phyloP scores from a whole-genome alignment of 2,888 invertebrate genomes.

The Cynaeus angustus region DNA sequence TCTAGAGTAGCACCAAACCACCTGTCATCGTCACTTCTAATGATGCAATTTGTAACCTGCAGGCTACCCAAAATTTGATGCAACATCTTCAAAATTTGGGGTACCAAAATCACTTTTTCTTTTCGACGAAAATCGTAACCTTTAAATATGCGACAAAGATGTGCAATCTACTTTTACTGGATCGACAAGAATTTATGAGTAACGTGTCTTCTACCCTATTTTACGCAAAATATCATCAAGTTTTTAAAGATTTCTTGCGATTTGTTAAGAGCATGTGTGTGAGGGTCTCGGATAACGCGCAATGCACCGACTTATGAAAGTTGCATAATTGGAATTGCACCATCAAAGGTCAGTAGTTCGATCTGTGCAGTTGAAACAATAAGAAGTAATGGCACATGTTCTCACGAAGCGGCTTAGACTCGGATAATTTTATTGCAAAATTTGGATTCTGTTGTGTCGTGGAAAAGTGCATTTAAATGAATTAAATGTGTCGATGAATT shows the following conservation, averaged over 20 bases:
- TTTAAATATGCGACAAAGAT: conserved; percentile 17
- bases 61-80: neutral
- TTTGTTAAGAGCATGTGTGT: conserved; percentile 14
- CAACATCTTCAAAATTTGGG: conserved; percentile 13
- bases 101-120: conserved; percentile 6
- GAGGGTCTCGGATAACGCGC: conserved; percentile 7
- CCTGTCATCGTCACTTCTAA: conserved; percentile 27
- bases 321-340: conserved; percentile 55
- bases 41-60: conserved; percentile 21
- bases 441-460: conserved; percentile 44
- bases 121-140: neutral
- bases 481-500: no score
- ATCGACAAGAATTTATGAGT: conserved; percentile 5
- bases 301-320: conserved; percentile 29
- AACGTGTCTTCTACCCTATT: neutral
- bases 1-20: conserved; percentile 21
- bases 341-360: conserved; percentile 68
- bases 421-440: conserved; percentile 58
- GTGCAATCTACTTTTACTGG: conserved; percentile 28
- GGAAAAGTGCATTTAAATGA: neutral
- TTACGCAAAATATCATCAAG: conserved; percentile 3
- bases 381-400: conserved; percentile 60
- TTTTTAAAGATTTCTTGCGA: conserved; percentile 7
- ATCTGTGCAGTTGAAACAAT: conserved; percentile 61
- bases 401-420: conserved; percentile 55